Conservation (phyloP, 2,888 invertebrate genomes). For the Andrena chrysosceles region DNA sequence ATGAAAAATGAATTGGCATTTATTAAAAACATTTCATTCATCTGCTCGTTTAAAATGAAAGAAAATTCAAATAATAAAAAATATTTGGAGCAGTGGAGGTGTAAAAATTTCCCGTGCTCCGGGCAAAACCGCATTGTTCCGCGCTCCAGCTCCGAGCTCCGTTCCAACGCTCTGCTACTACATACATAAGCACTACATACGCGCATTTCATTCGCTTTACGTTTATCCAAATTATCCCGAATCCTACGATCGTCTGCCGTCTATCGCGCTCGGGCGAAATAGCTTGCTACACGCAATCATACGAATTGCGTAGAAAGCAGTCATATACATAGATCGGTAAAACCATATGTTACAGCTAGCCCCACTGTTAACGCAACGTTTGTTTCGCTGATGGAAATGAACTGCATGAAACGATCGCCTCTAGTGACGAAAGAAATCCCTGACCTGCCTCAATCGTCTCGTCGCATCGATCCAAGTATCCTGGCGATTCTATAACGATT, state of each 20-base stretch:
- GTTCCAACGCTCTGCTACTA: not conserved
- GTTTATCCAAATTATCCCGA: not conserved
- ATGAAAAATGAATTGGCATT: too few species aligned
- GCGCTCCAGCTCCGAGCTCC: too few species aligned
- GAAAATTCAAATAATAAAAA: too few species aligned
- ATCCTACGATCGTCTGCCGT: not conserved
- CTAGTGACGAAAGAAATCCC: not conserved
- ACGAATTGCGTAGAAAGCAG: not conserved
- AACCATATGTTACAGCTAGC: not conserved
- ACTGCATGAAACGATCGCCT: not conserved
- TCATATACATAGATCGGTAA: not conserved
- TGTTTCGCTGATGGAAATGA: not conserved
- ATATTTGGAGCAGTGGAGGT: too few species aligned
- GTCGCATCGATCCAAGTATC: not conserved
- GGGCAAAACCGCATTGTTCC: too few species aligned
- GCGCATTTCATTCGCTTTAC: not conserved
- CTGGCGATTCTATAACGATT: not conserved
- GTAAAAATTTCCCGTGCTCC: too few species aligned
- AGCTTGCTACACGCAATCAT: conserved; percentile 11
- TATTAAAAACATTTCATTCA: too few species aligned
- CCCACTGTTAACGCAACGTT: not conserved
- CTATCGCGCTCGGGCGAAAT: conserved; percentile 14
- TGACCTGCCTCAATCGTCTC: conserved; percentile 6
- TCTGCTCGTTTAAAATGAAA: too few species aligned
- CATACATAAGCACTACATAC: not conserved